Evolutionary conservation across 2,888 invertebrate genomes (phyloP).

Genomic region (Lasioglossum morio): DNA sequence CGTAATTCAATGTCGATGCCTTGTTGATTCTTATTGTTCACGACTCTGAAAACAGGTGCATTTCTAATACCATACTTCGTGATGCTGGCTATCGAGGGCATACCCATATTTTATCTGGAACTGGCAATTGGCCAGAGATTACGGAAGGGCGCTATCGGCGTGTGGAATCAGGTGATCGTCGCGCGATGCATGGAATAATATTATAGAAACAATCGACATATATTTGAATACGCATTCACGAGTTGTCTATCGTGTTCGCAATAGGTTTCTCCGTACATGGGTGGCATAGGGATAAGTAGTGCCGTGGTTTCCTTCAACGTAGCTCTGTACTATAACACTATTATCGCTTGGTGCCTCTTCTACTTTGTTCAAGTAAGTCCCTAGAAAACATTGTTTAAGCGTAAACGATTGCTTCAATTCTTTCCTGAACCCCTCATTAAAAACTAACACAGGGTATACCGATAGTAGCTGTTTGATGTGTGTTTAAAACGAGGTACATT

Average conservation of each 20-base stretch:
- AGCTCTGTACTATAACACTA: conserved; percentile 98
- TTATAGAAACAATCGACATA: conserved; percentile 1
- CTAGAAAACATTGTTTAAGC: not conserved
- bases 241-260: not conserved
- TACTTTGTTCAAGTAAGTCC: conserved; percentile 91
- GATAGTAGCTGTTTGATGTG: not conserved
- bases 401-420: not conserved
- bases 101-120: conserved; percentile 98
- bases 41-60: conserved; percentile 87
- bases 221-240: not conserved
- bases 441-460: not conserved
- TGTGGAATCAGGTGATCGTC: conserved; percentile 91
- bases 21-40: not conserved
- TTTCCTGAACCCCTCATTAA: not conserved
- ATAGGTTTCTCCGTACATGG: conserved; percentile 92
- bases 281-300: conserved; percentile 96
- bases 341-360: conserved; percentile 98
- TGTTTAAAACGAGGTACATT: not conserved
- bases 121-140: conserved; percentile 97
- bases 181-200: not conserved
- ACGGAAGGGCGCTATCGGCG: conserved; percentile 97
- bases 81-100: conserved; percentile 97
- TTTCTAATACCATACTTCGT: conserved; percentile 98
- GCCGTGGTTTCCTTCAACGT: conserved; percentile 98
- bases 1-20: not conserved